These are phyloP conservation scores for Petrosia ficiformis DNA, from an alignment of 37 sponge, comb jelly and placozoan genomes.

Conservation along the genomic window DNA sequence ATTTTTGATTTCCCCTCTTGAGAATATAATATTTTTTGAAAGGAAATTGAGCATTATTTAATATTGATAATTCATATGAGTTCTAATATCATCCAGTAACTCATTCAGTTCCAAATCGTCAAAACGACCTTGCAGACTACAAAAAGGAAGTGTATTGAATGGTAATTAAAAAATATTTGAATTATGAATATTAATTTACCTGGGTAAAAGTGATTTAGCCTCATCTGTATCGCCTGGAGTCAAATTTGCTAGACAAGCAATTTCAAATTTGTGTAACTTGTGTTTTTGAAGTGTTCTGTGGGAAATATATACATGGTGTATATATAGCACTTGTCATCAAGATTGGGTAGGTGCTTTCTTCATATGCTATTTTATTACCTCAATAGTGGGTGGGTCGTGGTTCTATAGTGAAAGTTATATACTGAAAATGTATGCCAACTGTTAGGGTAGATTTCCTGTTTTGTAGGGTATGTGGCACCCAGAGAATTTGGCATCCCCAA, in stretches of 20 bases:
- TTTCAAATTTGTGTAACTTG: slow-evolving; percentile 93
- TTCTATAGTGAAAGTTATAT: no score
- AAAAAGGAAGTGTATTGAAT: neutral
- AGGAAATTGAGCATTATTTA: no score
- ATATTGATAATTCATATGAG: slow-evolving; percentile 89
- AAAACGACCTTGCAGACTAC: slow-evolving; percentile 79
- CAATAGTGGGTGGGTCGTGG: no score
- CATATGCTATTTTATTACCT: no score
- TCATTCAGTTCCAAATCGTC: slow-evolving; percentile 89
- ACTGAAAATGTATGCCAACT: no score
- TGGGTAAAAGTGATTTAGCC: slow-evolving; percentile 86
- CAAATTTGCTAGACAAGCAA: slow-evolving; percentile 87
- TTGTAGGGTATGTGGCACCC: no score
- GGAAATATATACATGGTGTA: neutral
- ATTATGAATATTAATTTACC: slow-evolving; percentile 15
- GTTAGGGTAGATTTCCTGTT: no score
- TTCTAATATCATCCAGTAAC: slow-evolving; percentile 85
- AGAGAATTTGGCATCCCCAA: no score
- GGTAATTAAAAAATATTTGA: neutral
- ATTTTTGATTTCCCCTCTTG: no score
- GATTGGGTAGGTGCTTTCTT: no score
- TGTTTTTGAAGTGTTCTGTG: slow-evolving; percentile 73
- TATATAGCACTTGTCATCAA: neutral
- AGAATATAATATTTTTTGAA: no score
- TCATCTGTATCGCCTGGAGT: slow-evolving; percentile 90